Evolutionary conservation across 92 coral and sea anemone species (phyloP).

Genomic region (Meandrina meandrites): DNA sequence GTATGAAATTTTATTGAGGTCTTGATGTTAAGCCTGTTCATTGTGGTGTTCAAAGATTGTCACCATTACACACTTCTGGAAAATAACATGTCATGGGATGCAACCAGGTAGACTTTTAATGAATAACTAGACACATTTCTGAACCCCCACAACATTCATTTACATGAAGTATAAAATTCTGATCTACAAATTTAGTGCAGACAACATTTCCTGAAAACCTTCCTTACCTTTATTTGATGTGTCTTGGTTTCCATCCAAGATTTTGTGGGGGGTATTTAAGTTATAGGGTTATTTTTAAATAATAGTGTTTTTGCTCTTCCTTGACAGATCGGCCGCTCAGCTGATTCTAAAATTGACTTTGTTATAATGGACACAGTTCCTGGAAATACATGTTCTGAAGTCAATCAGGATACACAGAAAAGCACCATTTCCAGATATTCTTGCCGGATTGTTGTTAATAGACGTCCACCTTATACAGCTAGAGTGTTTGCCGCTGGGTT

Average conservation of each 20-base stretch:
- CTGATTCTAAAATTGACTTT: slow-evolving; percentile 90
- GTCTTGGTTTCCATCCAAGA: background rate
- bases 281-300: background rate
- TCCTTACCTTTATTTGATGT: no score
- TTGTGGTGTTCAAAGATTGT: background rate
- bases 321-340: slow-evolving; percentile 93
- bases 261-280: no score
- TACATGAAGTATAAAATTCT: no score
- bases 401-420: slow-evolving; percentile 68
- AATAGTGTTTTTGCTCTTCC: background rate
- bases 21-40: background rate
- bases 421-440: slow-evolving; percentile 97
- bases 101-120: no score
- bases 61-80: no score
- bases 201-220: no score
- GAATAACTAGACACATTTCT: no score
- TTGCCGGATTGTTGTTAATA: slow-evolving; percentile 85
- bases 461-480: slow-evolving; percentile 85
- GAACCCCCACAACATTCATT: no score
- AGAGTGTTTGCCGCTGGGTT: slow-evolving; percentile 97
- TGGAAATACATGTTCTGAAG: slow-evolving; percentile 63
- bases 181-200: no score
- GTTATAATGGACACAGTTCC: slow-evolving; percentile 86
- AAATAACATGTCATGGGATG: no score
- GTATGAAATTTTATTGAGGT: slow-evolving; percentile 31